Conservation (phyloP, 2,797 vertebrate species). For the Myoxocephalus aenaeus region DNA sequence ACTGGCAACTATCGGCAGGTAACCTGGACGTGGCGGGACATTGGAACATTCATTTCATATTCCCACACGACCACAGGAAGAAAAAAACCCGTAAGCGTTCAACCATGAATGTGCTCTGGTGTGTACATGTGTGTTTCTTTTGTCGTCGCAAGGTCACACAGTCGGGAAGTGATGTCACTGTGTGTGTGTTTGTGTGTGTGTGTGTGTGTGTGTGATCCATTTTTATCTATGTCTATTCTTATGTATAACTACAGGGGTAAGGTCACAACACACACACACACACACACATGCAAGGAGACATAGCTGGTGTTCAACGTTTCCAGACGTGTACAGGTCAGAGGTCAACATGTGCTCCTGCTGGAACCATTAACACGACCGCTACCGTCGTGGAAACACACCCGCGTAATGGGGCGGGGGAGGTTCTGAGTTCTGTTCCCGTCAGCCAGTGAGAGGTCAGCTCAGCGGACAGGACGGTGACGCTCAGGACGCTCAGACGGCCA, state of each 20-base stretch:
- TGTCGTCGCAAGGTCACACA: conserved; percentile 43
- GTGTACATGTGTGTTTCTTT: conserved; percentile 7
- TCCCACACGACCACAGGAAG: conserved; percentile 9
- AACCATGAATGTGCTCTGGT: background rate
- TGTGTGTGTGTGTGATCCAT: conserved; percentile 21
- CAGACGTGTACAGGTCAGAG: conserved; percentile 64
- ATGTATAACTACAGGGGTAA: conserved; percentile 31
- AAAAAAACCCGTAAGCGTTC: background rate
- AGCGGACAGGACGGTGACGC: conserved; percentile 65
- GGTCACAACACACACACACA: conserved; percentile 32
- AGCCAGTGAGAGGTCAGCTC: conserved; percentile 16
- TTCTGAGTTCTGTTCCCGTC: conserved; percentile 51
- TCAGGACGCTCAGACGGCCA: conserved; percentile 48
- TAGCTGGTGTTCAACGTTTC: conserved; percentile 42
- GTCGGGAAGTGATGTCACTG: conserved; percentile 50
- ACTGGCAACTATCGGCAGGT: background rate
- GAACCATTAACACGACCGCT: conserved; percentile 54
- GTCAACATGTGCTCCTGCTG: conserved; percentile 58
- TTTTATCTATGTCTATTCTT: conserved; percentile 51
- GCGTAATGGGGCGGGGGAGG: no score
- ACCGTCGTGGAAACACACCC: background rate
- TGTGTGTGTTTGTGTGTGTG: background rate
- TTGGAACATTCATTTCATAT: background rate
- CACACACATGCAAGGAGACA: background rate
- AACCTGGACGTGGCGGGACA: background rate